Conservation (phyloP, 2,888 invertebrate genomes). For the Marronus borbonicus region DNA sequence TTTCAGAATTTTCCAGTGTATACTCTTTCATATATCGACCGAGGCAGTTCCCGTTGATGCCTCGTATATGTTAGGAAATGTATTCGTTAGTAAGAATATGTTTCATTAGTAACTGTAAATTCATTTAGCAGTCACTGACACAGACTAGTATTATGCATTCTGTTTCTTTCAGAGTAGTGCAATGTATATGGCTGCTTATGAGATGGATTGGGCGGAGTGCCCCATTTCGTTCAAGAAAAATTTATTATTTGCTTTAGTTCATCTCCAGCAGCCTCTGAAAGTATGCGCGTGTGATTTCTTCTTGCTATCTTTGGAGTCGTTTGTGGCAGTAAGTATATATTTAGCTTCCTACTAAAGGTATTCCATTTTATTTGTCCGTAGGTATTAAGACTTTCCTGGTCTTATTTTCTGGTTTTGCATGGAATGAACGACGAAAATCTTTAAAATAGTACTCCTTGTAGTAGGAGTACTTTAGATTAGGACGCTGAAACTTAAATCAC, state of each 20-base stretch:
- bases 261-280: background rate
- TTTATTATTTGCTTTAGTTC: background rate
- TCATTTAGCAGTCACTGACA: too few relatives aligned
- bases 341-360: background rate
- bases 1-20: too few relatives aligned
- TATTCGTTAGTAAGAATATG: too few relatives aligned
- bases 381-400: conserved; percentile 15
- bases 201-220: background rate
- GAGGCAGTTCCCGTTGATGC: too few relatives aligned
- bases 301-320: conserved; percentile 10
- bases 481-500: background rate
- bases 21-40: too few relatives aligned
- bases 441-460: too few relatives aligned
- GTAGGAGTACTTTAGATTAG: too few relatives aligned
- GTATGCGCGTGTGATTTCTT: conserved; percentile 19
- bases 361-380: background rate
- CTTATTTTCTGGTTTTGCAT: conserved; percentile 2
- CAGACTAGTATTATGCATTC: background rate
- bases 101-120: too few relatives aligned
- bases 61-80: too few relatives aligned
- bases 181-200: conserved; percentile 13
- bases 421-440: too few relatives aligned
- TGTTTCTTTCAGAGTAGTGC: conserved; percentile 13
- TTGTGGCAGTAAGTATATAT: background rate
- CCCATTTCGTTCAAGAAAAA: conserved; percentile 22